Conservation (phyloP, 1,140 invertebrate genomes). For the Trypoxylus dichotomus region DNA sequence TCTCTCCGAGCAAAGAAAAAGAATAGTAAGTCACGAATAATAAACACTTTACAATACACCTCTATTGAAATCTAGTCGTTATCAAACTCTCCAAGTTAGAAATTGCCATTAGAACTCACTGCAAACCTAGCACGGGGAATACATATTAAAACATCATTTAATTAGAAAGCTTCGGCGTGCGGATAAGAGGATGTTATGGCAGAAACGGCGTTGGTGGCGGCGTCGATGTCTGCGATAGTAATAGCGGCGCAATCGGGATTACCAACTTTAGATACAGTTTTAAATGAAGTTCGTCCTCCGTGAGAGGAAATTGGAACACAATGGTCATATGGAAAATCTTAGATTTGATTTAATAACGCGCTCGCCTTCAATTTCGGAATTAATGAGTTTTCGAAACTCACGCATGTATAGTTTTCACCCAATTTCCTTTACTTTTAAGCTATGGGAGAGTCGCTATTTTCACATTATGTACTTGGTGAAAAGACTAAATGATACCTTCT, state of each 20-base stretch:
- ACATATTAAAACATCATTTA: conserved; percentile 10
- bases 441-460: too few species aligned
- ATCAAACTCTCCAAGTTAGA: background rate
- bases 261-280: conserved; percentile 16
- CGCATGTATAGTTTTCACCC: background rate
- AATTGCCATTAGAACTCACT: background rate
- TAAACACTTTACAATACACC: background rate
- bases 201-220: background rate
- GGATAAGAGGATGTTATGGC: background rate
- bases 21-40: background rate
- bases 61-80: background rate
- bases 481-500: too few species aligned
- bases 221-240: background rate
- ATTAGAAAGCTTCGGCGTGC: background rate
- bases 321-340: conserved; percentile 10
- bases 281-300: background rate
- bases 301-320: conserved; percentile 5
- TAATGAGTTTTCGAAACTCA: background rate
- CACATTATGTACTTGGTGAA: too few species aligned
- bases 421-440: background rate
- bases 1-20: background rate
- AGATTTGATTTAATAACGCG: background rate
- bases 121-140: background rate
- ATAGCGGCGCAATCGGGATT: background rate
- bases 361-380: background rate